Evolutionary conservation across 2,113 vertebrate genomes (phyloP), one percentile per base, ranked within the genome.

Genomic region (Trogon melanurus): DNA sequence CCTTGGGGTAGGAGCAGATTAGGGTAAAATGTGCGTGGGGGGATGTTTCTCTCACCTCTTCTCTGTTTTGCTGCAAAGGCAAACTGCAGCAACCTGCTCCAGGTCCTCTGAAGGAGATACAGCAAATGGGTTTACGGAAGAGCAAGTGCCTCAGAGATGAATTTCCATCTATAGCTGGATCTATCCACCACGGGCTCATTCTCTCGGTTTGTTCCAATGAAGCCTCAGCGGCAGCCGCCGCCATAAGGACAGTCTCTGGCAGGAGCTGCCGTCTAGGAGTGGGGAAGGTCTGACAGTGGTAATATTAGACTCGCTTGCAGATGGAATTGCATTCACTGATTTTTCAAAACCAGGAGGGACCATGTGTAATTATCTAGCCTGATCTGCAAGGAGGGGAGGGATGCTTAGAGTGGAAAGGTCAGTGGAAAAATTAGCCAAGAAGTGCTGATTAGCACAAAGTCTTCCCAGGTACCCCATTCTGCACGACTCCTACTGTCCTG

Each of bases 251-350:
- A 1, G 64, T 20, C 66, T 65, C 70, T 17, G 44, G 70, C 58
- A 62, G 71, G 85, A 87, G 62, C 85, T 71, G 57, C 32, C 15
- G 69, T 20, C 36, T 16, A 13, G 51, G 47, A 65, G 34, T 4
- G 5, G 71, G 79, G 85, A 91, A 69, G 88, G 54, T 81, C 62
- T 19, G 6, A 56, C 60, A 51, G 56, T 2, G 3, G 79, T 74
- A 54, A 85, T 6, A 3, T 74, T 67, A 85, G 73, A 66, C 69
- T 60, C 2, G 3, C 61, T 54, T 18, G 16, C 61, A 86, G 87
- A 82, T 85, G 95, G 95, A 85, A 92, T 79, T 94, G 87, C 74
- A 62, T 30, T 85, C 60, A 85, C 71, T 58, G 84, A 72, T 79
- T 81, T 78, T 21, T 72, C 81, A 30, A 32, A 41, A 51, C 50